Base-by-base conservation (phyloP, 2,888 invertebrate species). In the Ariolimax columbianus region DNA sequence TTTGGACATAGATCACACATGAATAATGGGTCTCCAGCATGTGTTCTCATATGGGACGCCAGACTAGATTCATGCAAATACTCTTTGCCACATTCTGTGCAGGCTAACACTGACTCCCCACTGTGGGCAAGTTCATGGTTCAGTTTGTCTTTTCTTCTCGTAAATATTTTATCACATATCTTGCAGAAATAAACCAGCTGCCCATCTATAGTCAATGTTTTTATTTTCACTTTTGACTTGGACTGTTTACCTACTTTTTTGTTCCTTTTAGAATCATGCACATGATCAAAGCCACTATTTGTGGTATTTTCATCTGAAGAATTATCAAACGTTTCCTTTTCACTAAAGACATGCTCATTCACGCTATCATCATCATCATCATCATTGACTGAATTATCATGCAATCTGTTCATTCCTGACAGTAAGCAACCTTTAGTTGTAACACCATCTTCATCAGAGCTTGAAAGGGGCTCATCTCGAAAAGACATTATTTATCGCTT, bases 71-170 rank as follows among this genome's bases (percentile, higher is more conserved):
- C 85, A 70, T 85, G 85, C n/a, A 85, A 59, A 59, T 82, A 85
- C 36, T 85, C 85, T 43, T 85, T 85, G 0, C 85, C 85, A 82
- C 85, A 85, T 68, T 85, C 85, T 68, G 82, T 82, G 59, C 85
- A 85, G 4, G 82, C 59, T 14, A 85, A 33, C 30, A 85, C 77
- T 6, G 82, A 77, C 38, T 85, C 85, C 26, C 82, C 81, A 33
- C 85, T 85, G 68, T 85, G 85, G 40, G 85, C 85, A 30, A 85
- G 59, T 30, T 85, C 85, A 82, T 85, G 85, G 55, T 85, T 85
- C 36, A 85, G 77, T 70, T 85, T 85, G 38, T 85, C 85, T 59
- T 85, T 85, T 55, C 82, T 68, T 40, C 82, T 70, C 19, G 85
- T 85, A 63, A 85, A 85, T 59, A 85, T 77, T 47, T 85, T 85